Evolutionary conservation across 2,888 invertebrate species (phyloP).

Genomic region (Nasonia oneida): DNA sequence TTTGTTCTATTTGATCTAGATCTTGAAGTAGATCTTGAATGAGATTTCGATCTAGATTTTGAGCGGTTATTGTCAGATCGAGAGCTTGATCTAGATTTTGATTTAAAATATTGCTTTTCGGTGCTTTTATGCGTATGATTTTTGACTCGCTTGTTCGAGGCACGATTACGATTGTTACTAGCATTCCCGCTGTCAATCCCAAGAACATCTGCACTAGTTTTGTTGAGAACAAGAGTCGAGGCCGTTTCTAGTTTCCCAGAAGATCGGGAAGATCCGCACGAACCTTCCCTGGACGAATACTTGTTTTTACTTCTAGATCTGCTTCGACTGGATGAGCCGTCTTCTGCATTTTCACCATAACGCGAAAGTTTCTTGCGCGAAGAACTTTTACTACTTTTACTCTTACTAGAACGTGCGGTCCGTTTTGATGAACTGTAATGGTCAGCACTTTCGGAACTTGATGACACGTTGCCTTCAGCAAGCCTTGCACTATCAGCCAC

Average conservation of each 20-base stretch:
- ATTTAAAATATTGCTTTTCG: conserved; percentile 59
- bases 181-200: conserved; percentile 36
- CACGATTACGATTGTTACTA: conserved; percentile 63
- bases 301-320: conserved; percentile 60
- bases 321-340: conserved; percentile 60
- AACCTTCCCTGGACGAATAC: conserved; percentile 53
- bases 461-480: conserved; percentile 48
- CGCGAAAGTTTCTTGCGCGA: conserved; percentile 51
- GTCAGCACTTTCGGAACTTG: conserved; percentile 51
- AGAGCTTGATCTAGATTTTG: conserved; percentile 62
- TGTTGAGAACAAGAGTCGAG: conserved; percentile 10
- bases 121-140: conserved; percentile 68
- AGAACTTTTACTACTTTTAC: conserved; percentile 54
- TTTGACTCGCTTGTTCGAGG: conserved; percentile 67
- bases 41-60: conserved; percentile 62
- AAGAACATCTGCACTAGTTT: neutral
- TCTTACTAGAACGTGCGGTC: conserved; percentile 55
- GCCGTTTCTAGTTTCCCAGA: conserved; percentile 30
- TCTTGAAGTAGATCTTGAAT: conserved; percentile 62
- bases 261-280: conserved; percentile 49
- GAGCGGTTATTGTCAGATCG: conserved; percentile 61
- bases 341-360: conserved; percentile 48
- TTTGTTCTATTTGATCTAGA: conserved; percentile 57
- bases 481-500: conserved; percentile 23
- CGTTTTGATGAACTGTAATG: conserved; percentile 48